A percentile compares a stretch with the other conserved stretches of the same genome.
Conservation (phyloP, 2,113 vertebrate genomes). For the Quiscalus mexicanus region DNA sequence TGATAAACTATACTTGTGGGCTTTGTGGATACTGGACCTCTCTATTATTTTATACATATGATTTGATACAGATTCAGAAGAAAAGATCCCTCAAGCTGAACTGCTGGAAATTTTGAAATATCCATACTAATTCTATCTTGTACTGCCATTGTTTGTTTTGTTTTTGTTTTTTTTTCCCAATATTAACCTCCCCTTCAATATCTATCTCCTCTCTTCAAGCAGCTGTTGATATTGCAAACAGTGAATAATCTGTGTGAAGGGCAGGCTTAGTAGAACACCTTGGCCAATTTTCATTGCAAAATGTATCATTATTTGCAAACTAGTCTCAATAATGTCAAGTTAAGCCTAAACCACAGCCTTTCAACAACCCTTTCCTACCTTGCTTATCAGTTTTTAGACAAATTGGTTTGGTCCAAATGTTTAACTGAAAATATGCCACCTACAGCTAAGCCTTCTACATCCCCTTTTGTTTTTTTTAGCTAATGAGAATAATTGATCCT, state of each 20-base stretch:
- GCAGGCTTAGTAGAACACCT: not conserved
- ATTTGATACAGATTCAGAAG: not conserved
- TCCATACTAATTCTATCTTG: not conserved
- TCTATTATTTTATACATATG: not conserved
- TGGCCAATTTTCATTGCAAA: not conserved
- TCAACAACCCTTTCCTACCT: not conserved
- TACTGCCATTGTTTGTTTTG: not conserved
- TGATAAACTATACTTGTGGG: not conserved
- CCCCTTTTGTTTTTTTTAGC: slow-evolving; percentile 12
- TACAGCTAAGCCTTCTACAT: not conserved
- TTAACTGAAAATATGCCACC: not conserved
- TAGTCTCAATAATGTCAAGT: not conserved
- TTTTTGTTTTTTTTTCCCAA: not conserved
- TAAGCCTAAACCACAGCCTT: not conserved
- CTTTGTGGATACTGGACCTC: not conserved
- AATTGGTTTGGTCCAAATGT: not conserved
- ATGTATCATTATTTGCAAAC: not conserved
- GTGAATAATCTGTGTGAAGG: not conserved
- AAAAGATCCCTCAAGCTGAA: not conserved
- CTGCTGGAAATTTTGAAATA: not conserved
- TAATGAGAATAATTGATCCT: slow-evolving; percentile 47
- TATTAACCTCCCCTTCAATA: not conserved
- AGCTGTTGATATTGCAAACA: not conserved
- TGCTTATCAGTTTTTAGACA: not conserved
- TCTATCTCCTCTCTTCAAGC: not conserved